Evolutionary conservation across 2,888 invertebrate species (phyloP), one percentile per base, ranked within the genome.

Genomic region (Heteromurus nitidus): DNA sequence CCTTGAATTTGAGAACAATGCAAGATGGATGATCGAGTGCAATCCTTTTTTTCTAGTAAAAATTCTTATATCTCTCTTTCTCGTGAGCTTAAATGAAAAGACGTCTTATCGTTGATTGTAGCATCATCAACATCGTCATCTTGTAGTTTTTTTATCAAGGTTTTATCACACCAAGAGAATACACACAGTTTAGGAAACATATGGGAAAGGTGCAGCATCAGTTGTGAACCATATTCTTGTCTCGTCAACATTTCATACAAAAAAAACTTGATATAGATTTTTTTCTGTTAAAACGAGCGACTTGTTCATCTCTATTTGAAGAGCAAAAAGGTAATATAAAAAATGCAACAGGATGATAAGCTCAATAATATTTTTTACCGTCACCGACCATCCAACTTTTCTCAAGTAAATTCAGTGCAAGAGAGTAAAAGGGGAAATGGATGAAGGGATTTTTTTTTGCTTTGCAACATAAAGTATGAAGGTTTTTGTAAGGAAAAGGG

Each of bases 1-100:
- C 64, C 64, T 68, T 68, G 76, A 68, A 60, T n/a, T n/a, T n/a
- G 22, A 68, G 24, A 68, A 68, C 53, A 74, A 74, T 74, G 44
- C 44, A 16, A 55, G 30, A 36, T 26, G 26, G 68, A 62, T 68
- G 62, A 64, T n/a, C n/a, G n/a, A 64, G 60, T 9, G 31, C 62
- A 31, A 20, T 13, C 44, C 16, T 53, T 22, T 30, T 69, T 30
- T 20, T 13, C 26, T 42, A 44, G n/a, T n/a, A n/a, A n/a, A n/a
- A n/a, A n/a, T n/a, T n/a, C n/a, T n/a, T n/a, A n/a, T n/a, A 24
- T 44, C 30, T 26, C 44, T 58, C 50, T 55, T 30, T 62, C 20
- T n/a, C n/a, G n/a, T n/a, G 30, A 53, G 36, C 22, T 58, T 28
- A 67, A 67, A 67, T 36, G 65, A 50, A 50, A 50, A 50, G 64